Evolutionary conservation across 2,888 invertebrate species (phyloP).

Genomic region (Yponomeuta sedellus): DNA sequence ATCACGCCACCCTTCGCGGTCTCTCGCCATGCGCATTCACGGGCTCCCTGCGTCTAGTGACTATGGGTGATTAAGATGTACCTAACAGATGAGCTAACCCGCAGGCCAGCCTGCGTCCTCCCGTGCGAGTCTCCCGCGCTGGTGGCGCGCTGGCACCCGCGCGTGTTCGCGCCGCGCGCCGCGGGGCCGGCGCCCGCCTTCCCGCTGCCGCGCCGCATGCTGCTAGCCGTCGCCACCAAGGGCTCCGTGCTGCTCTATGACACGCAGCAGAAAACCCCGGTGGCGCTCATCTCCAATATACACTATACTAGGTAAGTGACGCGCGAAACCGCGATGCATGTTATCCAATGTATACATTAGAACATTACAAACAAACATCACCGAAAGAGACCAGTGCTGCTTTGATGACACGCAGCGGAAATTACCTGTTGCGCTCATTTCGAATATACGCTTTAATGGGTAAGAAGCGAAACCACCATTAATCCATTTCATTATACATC

Average conservation of each 20-base stretch:
- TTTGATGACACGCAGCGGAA: no score
- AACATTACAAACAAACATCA: no score
- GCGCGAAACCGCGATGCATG: background rate
- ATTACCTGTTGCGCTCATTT: no score
- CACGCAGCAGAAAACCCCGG: conserved; percentile 60
- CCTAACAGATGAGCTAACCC: conserved; percentile 18
- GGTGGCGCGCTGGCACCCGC: conserved; percentile 88
- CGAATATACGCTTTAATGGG: no score
- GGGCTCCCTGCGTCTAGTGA: no score
- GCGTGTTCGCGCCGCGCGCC: conserved; percentile 79
- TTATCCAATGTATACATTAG: no score
- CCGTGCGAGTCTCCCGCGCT: conserved; percentile 90
- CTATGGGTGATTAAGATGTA: no score
- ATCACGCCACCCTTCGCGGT: no score
- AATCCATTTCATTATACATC: no score
- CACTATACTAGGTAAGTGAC: conserved; percentile 56
- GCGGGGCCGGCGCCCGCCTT: conserved; percentile 73
- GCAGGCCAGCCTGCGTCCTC: conserved; percentile 85
- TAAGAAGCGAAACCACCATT: no score
- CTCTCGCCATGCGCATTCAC: no score
- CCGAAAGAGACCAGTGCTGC: no score
- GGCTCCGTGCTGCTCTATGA: conserved; percentile 81
- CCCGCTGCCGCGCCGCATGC: conserved; percentile 84
- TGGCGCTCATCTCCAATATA: conserved; percentile 58
- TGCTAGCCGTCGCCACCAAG: conserved; percentile 94